A percentile compares a stretch with the other conserved stretches of the same genome.
These are phyloP conservation scores for Drosophila fungiperda DNA, from an alignment of 2,888 invertebrate species.

Conservation along the genomic window DNA sequence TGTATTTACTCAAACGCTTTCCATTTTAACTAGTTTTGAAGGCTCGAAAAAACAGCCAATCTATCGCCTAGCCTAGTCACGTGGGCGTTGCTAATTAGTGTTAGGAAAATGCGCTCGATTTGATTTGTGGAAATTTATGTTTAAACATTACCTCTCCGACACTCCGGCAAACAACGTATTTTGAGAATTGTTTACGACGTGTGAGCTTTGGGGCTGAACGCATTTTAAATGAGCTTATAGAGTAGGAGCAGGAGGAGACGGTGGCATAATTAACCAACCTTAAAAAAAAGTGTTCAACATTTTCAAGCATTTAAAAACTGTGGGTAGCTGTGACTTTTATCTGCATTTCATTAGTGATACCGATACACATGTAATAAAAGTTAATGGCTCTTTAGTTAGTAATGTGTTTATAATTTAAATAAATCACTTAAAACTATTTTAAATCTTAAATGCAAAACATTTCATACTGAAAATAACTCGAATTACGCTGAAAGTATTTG, in stretches of 20 bases:
- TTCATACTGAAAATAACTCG: background rate
- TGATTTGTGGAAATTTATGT: conserved; percentile 80
- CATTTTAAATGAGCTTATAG: conserved; percentile 64
- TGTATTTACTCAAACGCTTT: conserved; percentile 58
- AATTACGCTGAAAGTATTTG: background rate
- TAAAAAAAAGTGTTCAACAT: conserved; percentile 18
- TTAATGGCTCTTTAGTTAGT: background rate
- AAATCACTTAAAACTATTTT: background rate
- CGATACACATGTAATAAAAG: background rate
- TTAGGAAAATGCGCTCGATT: conserved; percentile 77
- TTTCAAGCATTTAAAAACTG: conserved; percentile 29
- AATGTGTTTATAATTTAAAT: background rate
- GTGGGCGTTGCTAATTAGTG: conserved; percentile 81
- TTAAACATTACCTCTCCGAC: conserved; percentile 53
- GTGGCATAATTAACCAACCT: conserved; percentile 35
- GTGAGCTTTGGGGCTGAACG: conserved; percentile 71
- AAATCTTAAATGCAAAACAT: background rate
- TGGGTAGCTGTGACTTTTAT: conserved; percentile 35
- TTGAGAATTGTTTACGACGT: conserved; percentile 68
- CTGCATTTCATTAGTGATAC: conserved; percentile 28
- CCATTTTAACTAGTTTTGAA: conserved; percentile 60
- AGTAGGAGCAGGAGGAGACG: conserved; percentile 21
- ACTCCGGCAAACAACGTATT: conserved; percentile 32
- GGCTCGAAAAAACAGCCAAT: conserved; percentile 41
- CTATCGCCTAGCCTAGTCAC: conserved; percentile 35